phyloP scores from a whole-genome alignment of 2,888 invertebrate species.

The Adelognathus sp. region DNA sequence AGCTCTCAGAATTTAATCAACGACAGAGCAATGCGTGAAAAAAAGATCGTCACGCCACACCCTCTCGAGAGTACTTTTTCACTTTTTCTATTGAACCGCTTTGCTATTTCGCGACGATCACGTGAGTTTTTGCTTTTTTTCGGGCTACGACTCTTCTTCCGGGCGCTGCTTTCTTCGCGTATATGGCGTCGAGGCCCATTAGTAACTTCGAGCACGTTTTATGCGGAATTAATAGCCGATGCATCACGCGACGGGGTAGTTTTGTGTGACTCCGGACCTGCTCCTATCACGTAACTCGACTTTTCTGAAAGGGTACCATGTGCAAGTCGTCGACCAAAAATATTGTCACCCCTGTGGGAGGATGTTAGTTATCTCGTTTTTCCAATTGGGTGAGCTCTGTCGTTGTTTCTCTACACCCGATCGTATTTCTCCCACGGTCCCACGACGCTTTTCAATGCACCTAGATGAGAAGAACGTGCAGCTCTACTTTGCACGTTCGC shows the following conservation, averaged over 20 bases:
- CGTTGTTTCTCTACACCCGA: neutral
- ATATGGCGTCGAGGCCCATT: constrained; percentile 49
- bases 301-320: neutral
- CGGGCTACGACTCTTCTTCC: neutral
- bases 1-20: constrained; percentile 70
- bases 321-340: constrained; percentile 46
- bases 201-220: constrained; percentile 61
- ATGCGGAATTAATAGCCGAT: constrained; percentile 57
- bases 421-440: neutral
- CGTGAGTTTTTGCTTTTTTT: constrained; percentile 26
- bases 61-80: neutral
- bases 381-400: neutral
- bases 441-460: constrained; percentile 29
- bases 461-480: constrained; percentile 28
- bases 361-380: constrained; percentile 43
- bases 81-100: constrained; percentile 21
- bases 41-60: constrained; percentile 51
- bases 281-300: neutral
- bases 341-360: constrained; percentile 13
- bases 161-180: neutral
- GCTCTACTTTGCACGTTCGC: constrained; percentile 40
- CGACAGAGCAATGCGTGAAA: constrained; percentile 64
- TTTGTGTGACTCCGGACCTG: constrained; percentile 5
- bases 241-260: neutral
- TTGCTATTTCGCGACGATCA: constrained; percentile 19